A percentile compares a stretch with the other conserved stretches of the same genome.
These are phyloP conservation scores for Amphilophus citrinellus DNA, from an alignment of 2,113 vertebrate genomes.

Conservation along the genomic window DNA sequence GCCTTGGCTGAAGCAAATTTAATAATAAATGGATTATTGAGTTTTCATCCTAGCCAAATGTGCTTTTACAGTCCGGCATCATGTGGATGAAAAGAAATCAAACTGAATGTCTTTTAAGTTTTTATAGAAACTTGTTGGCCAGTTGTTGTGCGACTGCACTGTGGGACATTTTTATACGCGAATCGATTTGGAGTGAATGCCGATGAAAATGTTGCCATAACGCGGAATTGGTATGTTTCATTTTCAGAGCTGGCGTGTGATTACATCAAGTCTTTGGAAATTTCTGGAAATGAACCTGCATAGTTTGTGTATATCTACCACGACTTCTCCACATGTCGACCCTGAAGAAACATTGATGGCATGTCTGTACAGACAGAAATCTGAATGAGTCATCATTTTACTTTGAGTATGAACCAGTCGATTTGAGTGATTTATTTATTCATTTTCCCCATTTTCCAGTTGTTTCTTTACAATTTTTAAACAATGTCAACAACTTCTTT, in stretches of 20 bases:
- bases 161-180: conserved; percentile 21
- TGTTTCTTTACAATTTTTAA: conserved; percentile 76
- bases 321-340: not conserved
- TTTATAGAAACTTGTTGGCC: not conserved
- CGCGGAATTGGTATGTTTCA: conserved; percentile 1
- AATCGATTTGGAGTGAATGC: conserved; percentile 20
- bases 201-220: conserved; percentile 4
- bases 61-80: conserved; percentile 6
- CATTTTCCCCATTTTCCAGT: conserved; percentile 32
- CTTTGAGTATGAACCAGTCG: conserved; percentile 15
- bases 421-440: conserved; percentile 15
- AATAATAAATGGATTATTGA: not conserved
- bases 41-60: conserved; percentile 8
- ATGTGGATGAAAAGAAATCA: conserved; percentile 19
- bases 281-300: conserved; percentile 32
- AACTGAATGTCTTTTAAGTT: conserved; percentile 63
- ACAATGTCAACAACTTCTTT: conserved; percentile 69
- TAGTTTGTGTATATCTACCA: conserved; percentile 23
- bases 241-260: conserved; percentile 36
- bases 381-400: conserved; percentile 53
- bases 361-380: conserved; percentile 21
- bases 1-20: not conserved
- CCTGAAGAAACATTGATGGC: not conserved
- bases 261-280: conserved; percentile 13
- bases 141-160: conserved; percentile 17